Conservation (phyloP, 2,113 vertebrate species). For the Poeciliopsis retropinna region DNA sequence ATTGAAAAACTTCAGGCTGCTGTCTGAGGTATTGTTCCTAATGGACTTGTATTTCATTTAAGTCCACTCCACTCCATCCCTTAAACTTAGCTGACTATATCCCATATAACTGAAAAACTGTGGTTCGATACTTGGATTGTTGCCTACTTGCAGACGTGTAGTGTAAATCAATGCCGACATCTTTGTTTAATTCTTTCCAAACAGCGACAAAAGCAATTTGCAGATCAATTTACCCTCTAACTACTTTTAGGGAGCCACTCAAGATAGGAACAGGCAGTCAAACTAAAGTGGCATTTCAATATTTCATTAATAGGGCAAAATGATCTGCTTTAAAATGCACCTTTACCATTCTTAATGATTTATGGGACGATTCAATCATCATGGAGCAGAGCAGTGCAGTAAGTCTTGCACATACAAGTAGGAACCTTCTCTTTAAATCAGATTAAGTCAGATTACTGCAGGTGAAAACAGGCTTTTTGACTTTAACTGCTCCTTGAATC, state of each 20-base stretch:
- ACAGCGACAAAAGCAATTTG: background rate
- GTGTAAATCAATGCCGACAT: background rate
- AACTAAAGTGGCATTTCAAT: background rate
- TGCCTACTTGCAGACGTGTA: background rate
- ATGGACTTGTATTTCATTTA: constrained; percentile 24
- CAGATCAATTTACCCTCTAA: background rate
- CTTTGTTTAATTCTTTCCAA: background rate
- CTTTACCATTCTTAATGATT: background rate
- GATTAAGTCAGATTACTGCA: background rate
- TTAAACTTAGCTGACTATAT: constrained; percentile 16
- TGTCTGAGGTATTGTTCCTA: constrained; percentile 21
- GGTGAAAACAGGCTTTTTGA: background rate
- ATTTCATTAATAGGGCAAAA: background rate
- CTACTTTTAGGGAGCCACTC: background rate
- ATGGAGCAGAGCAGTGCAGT: background rate
- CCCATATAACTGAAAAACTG: constrained; percentile 9
- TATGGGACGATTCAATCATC: no score
- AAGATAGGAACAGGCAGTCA: background rate
- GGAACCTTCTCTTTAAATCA: background rate
- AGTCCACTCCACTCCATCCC: background rate
- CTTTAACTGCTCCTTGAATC: background rate
- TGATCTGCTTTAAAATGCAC: background rate
- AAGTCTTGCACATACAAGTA: background rate
- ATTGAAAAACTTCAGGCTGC: constrained; percentile 19
- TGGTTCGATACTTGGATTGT: background rate